Evolutionary conservation across 2,888 invertebrate genomes (phyloP), one percentile per base, ranked within the genome.

Genomic region (Cheilosia variabilis): DNA sequence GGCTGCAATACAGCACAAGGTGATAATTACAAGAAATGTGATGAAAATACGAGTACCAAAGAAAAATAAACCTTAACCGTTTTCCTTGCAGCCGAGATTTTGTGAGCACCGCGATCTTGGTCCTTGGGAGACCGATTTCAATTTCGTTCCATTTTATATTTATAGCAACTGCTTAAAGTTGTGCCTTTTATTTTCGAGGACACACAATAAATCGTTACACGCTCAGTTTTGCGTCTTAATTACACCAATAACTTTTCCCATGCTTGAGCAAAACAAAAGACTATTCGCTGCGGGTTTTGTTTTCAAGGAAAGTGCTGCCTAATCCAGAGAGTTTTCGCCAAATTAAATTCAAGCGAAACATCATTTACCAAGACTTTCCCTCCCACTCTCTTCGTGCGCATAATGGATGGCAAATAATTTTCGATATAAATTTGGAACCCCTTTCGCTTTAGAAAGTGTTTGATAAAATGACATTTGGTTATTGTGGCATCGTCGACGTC

Each of bases 371-470:
- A 43, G 22, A 24, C 9, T 7, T 52, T 17, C 41, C 15, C 31
- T 7, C 31, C 27, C 41, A 10, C 50, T 55, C 79, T 69, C 9
- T 10, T 47, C 24, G 19, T 50, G 15, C 43, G 73, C 72, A 58
- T 69, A 83, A 79, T 84, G 41, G 57, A 79, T 84, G 75, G 79
- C 69, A 79, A 79, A 79, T 76, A 79, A 84, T 79, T 79, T 79
- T 79, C 79, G 65, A 84, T 79, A 72, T 78, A 83, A 83, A 84
- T 84, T 84, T 75, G 69, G 57, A 71, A 79, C 79, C 79, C 84
- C 75, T 79, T 79, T 75, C 75, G 68, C 73, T 68, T 63, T 68
- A 17, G 60, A 45, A 45, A 68, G 57, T 63, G 22, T 75, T 73
- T 84, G 73, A 79, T 84, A 79, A 79, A 84, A 69, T 79, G 78